These are phyloP conservation scores for Pelagia noctiluca DNA, from an alignment of 30 jellyfish, hydroid and myxozoan species.

Conservation along the genomic window DNA sequence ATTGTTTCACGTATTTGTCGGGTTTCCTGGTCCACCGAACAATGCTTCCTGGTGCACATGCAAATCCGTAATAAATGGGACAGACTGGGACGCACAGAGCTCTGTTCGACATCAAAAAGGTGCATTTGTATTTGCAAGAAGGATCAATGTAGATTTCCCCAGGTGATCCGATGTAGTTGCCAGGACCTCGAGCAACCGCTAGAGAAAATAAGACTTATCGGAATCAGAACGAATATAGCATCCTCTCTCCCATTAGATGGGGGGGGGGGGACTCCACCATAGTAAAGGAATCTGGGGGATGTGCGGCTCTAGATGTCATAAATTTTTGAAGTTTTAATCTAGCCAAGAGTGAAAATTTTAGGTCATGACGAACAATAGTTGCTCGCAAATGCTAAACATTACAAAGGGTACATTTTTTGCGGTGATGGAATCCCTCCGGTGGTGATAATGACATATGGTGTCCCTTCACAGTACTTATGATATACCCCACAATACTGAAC, in stretches of 20 bases:
- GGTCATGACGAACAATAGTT: too few species aligned
- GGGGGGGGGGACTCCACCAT: constrained; percentile 3
- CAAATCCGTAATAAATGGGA: constrained; percentile 72
- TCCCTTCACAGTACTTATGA: too few species aligned
- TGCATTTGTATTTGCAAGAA: constrained; percentile 75
- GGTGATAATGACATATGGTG: too few species aligned
- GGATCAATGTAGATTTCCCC: constrained; percentile 72
- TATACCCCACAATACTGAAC: too few species aligned
- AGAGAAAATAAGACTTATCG: neutral
- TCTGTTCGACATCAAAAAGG: constrained; percentile 58
- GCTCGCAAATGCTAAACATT: too few species aligned
- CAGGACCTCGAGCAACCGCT: constrained; percentile 71
- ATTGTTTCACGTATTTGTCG: constrained; percentile 55
- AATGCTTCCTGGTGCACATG: constrained; percentile 70
- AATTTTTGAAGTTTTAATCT: too few species aligned
- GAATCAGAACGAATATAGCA: too few species aligned
- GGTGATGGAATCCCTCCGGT: too few species aligned
- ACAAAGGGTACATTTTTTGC: too few species aligned
- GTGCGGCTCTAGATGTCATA: too few species aligned
- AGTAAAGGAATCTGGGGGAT: too few species aligned
- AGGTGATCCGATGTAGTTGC: constrained; percentile 48
- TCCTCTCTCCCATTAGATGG: neutral
- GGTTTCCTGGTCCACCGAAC: constrained; percentile 52
- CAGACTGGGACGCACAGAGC: constrained; percentile 73
- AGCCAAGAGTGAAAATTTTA: too few species aligned